Evolutionary conservation across 2,797 vertebrate species (phyloP).

Genomic region (Leuciscus waleckii): DNA sequence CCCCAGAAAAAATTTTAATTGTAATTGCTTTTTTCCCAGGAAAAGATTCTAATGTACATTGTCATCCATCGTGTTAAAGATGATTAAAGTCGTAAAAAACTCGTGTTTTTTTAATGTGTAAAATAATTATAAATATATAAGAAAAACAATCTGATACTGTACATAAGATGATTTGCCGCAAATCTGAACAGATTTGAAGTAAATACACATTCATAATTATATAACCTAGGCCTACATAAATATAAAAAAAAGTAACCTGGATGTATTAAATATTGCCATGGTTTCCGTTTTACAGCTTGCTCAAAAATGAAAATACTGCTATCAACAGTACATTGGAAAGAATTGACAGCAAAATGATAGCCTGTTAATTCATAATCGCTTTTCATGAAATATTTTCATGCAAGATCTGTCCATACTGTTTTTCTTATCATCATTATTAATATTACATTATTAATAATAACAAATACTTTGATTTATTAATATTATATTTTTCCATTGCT

Average conservation of each 20-base stretch:
- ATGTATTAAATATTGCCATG: not conserved
- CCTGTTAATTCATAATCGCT: not conserved
- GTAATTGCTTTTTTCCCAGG: not conserved
- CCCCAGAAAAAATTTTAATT: too few relatives aligned
- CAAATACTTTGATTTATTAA: not conserved
- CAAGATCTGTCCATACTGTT: not conserved
- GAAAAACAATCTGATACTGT: not conserved
- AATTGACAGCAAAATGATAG: not conserved
- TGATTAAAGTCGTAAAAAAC: not conserved
- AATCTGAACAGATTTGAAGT: not conserved
- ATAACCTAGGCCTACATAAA: not conserved
- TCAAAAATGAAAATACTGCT: not conserved
- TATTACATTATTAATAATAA: not conserved
- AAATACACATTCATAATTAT: not conserved
- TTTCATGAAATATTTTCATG: not conserved
- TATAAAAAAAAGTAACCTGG: not conserved
- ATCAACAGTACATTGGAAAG: not conserved
- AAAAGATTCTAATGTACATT: not conserved
- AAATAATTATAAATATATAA: not conserved
- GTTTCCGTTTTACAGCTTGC: not conserved
- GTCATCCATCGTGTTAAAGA: not conserved
- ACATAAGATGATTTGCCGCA: not conserved
- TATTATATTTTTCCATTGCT: not conserved
- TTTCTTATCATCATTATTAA: not conserved
- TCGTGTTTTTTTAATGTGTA: not conserved